Evolutionary conservation across 2,797 vertebrate genomes (phyloP), one percentile per base, ranked within the genome.

Genomic region (Mycteria americana): DNA sequence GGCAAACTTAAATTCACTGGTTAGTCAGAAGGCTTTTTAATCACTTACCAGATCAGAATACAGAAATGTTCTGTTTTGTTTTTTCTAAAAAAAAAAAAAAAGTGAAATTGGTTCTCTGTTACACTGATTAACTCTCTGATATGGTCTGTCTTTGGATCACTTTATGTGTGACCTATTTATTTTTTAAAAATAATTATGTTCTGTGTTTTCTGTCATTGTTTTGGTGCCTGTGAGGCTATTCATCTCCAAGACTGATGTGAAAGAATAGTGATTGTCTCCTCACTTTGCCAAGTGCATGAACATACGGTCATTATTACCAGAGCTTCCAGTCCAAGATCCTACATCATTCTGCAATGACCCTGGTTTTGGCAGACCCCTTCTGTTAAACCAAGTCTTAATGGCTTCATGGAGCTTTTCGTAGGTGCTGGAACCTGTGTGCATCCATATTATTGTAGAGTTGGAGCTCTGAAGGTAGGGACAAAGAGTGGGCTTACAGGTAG

Each of bases 261-360:
- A 6, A 33, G 37, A 59, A 7, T 5, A 53, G 35, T 0, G 4
- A 4, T 48, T 23, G 27, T 64, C 24, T 74, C 22, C 62, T 62
- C 0, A 0, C 15, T 45, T 30, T 79, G 72, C 31, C 33, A 28
- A 43, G 46, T 10, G 35, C 48, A 1, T 1, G 21, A 30, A 6
- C 5, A 0, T 33, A 4, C 2, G 1, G 28, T 13, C 6, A 1
- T 17, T 64, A 11, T 5, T 60, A 23, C 16, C 39, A 27, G 63
- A 70, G 48, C 35, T 70, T 43, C 68, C 35, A 33, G 18, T 7
- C 35, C 30, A 21, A 30, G 46, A 41, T 70, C 46, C 46, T 59
- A 0, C 9, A 8, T 67, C 25, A 2, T 67, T 62, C 56, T 23
- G 30, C 11, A 19, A 0, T 18, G 19, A 37, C n/a, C 30, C 15